A percentile compares a stretch with the other conserved stretches of the same genome.
Conservation (phyloP, 2,113 vertebrate genomes). For the Catharus bicknelli region DNA sequence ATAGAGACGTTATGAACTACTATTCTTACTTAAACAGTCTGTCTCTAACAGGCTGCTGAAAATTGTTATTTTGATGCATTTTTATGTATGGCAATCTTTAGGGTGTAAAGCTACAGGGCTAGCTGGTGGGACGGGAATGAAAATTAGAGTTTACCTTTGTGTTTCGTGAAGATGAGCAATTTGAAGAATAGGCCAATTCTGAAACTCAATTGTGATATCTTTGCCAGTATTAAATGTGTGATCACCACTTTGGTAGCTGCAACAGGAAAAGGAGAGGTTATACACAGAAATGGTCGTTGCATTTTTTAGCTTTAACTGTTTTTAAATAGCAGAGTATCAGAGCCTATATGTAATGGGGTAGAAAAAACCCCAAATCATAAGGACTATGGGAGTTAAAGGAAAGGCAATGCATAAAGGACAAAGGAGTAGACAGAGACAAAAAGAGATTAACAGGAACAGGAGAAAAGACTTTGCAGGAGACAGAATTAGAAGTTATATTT, state of each 20-base stretch:
- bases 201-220: conserved; percentile 17
- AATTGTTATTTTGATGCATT: conserved; percentile 60
- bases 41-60: conserved; percentile 29
- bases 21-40: conserved; percentile 37
- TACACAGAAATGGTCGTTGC: not conserved
- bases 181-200: conserved; percentile 45
- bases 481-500: not conserved
- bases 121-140: conserved; percentile 9
- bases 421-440: not conserved
- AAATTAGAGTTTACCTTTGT: conserved; percentile 31
- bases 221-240: not conserved
- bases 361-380: not conserved
- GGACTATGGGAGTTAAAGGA: not conserved
- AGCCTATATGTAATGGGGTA: not conserved
- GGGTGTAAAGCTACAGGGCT: not conserved
- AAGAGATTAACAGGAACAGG: not conserved
- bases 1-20: conserved; percentile 33
- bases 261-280: not conserved
- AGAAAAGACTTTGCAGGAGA: not conserved
- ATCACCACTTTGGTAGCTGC: not conserved
- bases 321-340: not conserved
- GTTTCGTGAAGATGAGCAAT: conserved; percentile 24
- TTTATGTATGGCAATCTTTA: conserved; percentile 12
- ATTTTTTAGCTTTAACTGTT: not conserved
- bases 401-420: not conserved